phyloP scores from a whole-genome alignment of 2,888 invertebrate species.

The Hyposoter dolosus region DNA sequence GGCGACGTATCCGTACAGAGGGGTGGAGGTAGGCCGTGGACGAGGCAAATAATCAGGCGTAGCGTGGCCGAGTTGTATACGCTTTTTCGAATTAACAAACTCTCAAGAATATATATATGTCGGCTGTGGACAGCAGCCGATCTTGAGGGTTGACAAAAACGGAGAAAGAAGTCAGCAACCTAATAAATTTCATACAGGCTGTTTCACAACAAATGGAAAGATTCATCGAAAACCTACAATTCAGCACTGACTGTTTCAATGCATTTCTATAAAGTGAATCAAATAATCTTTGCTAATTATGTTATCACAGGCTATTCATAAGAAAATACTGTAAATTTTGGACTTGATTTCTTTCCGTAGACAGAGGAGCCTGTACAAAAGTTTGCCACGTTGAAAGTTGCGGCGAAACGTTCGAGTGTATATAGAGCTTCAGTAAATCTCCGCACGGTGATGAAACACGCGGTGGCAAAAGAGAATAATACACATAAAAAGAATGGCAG shows the following conservation, averaged over 20 bases:
- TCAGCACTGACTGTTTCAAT: neutral
- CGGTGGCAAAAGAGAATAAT: conserved; percentile 23
- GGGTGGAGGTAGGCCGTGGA: conserved; percentile 26
- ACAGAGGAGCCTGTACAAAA: conserved; percentile 13
- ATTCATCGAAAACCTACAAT: neutral
- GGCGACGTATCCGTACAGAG: conserved; percentile 42
- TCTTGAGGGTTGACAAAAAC: conserved; percentile 63
- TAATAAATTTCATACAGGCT: conserved; percentile 25
- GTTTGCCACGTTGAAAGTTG: conserved; percentile 27
- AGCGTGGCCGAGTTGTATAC: conserved; percentile 57
- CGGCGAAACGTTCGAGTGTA: conserved; percentile 29
- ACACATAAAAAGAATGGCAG: conserved; percentile 33
- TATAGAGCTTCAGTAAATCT: conserved; percentile 34
- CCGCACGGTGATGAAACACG: conserved; percentile 57
- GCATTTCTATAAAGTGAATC: neutral
- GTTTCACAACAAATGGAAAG: conserved; percentile 2
- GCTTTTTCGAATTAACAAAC: conserved; percentile 68
- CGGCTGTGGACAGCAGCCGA: conserved; percentile 36
- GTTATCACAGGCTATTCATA: too few species aligned
- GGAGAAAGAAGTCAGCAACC: conserved; percentile 49
- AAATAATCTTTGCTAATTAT: neutral
- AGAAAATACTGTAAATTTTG: too few species aligned
- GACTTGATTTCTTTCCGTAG: too few species aligned
- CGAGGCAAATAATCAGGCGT: conserved; percentile 68
- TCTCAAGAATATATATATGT: conserved; percentile 25